Evolutionary conservation across 2,113 vertebrate species (phyloP), one percentile per base, ranked within the genome.

Genomic region (Tychaedon coryphoeus): DNA sequence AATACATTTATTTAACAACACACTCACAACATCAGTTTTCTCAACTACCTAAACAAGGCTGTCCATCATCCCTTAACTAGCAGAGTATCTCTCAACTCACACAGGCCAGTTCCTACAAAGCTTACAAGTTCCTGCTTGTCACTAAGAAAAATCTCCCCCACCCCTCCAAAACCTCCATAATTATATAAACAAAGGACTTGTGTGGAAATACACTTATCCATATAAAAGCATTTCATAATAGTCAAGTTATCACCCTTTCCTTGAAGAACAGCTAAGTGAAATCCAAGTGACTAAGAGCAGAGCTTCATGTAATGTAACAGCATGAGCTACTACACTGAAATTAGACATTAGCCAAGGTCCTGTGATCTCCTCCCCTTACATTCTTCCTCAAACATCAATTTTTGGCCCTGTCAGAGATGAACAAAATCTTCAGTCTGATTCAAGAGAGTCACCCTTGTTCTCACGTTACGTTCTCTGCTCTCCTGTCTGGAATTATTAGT

Each of bases 331-430:
- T 38, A 71, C 42, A 47, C 50, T 73, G 56, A 88, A 95, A 94
- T 93, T 50, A 83, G 71, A 76, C 28, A 25, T 50, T 42, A 83
- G 67, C 75, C 78, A 88, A 83, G 92, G 86, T 66, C 58, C 86
- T 86, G 60, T 45, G 91, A 86, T 83, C 58, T 67, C 84, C 91
- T 96, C 88, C 58, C 86, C 71, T 86, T 76, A 82, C 65, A 28
- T 80, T 91, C 65, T 76, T 83, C 75, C 91, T 57, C 66, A 80
- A 58, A 60, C 67, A 86, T 58, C 67, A 47, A 43, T 73, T 93
- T 94, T 95, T 95, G 92, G 88, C 86, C 64, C 75, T 71, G 67
- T 56, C 75, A 90, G 47, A 88, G 71, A 74, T 9, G 60, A 92
- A 71, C 69, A 71, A 94, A 95, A 86, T 69, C 86, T 94, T 80